A percentile compares a stretch with the other conserved stretches of the same genome.
Conservation (phyloP, 2,113 vertebrate species). For the Callionymus lyra region DNA sequence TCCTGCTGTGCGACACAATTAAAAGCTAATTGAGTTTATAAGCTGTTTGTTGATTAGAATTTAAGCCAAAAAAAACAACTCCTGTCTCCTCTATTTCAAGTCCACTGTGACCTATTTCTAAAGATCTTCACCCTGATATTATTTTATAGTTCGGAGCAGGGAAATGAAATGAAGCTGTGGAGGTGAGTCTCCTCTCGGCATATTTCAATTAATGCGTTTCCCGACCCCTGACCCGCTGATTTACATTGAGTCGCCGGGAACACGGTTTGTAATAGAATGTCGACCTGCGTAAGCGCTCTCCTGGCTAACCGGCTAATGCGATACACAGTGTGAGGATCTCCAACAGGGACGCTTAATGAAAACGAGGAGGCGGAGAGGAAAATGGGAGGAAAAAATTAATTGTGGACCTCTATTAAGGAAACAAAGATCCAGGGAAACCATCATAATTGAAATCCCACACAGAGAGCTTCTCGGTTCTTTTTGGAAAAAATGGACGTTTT, state of each 20-base stretch:
- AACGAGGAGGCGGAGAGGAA: conserved; percentile 42
- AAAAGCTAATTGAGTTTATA: too few species aligned
- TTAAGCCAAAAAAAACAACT: too few species aligned
- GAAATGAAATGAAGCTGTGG: too few species aligned
- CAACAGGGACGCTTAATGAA: conserved; percentile 57
- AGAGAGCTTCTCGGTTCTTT: conserved; percentile 16
- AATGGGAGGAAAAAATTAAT: conserved; percentile 50
- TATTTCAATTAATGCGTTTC: conserved; percentile 48
- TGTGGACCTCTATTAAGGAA: conserved; percentile 50
- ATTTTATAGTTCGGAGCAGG: too few species aligned
- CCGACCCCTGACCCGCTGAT: conserved; percentile 57
- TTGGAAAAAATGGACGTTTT: too few species aligned
- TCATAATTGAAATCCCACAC: conserved; percentile 50
- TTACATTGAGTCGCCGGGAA: conserved; percentile 56
- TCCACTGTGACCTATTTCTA: too few species aligned
- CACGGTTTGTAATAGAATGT: conserved; percentile 51
- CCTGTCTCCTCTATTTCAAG: too few species aligned
- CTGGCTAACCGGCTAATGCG: conserved; percentile 38
- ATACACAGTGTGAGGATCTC: conserved; percentile 37
- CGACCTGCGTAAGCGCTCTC: conserved; percentile 20
- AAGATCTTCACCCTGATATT: too few species aligned
- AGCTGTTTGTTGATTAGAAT: too few species aligned
- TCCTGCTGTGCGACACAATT: too few species aligned
- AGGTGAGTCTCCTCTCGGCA: too few species aligned
- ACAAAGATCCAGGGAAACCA: conserved; percentile 40